These are phyloP conservation scores for Octopus bimaculoides DNA, from an alignment of 1,140 invertebrate species.

Conservation along the genomic window DNA sequence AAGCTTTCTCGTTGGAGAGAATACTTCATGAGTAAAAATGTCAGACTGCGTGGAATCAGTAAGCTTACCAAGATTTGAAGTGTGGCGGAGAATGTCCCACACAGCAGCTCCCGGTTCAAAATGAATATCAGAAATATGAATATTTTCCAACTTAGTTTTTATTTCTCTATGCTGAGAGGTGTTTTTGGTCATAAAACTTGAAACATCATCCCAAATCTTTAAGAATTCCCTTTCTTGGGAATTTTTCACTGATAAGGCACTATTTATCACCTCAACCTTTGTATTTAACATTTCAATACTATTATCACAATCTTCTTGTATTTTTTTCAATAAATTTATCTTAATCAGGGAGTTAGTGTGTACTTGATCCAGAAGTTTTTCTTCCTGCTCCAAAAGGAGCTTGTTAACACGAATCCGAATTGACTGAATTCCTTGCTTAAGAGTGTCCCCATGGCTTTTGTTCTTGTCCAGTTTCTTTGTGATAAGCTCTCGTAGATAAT, in stretches of 20 bases:
- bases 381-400: background rate
- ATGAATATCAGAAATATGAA: background rate
- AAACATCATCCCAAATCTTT: background rate
- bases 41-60: background rate
- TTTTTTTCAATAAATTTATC: background rate
- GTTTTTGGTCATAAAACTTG: background rate
- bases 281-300: background rate
- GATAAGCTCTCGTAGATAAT: background rate
- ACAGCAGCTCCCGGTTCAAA: background rate
- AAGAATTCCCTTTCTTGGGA: background rate
- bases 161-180: background rate
- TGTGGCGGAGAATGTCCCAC: too few relatives aligned
- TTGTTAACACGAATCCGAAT: background rate
- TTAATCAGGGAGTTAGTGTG: background rate
- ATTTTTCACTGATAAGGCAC: background rate
- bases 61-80: too few relatives aligned
- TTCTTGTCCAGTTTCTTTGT: background rate
- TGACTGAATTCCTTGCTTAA: background rate
- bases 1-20: background rate
- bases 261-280: background rate
- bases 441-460: background rate
- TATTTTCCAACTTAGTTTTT: background rate
- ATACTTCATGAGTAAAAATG: background rate
- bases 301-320: background rate
- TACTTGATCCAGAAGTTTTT: background rate